Conservation (phyloP, 1,140 invertebrate species). For the Scaptomyza graminum region DNA sequence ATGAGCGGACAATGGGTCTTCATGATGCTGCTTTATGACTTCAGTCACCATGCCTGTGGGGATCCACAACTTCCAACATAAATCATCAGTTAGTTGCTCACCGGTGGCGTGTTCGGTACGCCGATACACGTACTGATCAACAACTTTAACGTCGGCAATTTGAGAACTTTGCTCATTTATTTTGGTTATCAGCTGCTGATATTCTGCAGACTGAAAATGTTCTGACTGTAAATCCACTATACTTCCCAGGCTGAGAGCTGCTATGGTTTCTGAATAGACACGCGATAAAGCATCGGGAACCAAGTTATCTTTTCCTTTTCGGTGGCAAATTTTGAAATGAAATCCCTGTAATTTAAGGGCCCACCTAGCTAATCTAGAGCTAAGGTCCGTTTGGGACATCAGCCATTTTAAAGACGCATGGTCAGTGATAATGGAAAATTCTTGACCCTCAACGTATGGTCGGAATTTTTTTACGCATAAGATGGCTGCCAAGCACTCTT, state of each 20-base stretch:
- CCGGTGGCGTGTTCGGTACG: not conserved
- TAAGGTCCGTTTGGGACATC: conserved; percentile 1
- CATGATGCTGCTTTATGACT: not conserved
- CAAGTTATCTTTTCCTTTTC: not conserved
- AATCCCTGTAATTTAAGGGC: not conserved
- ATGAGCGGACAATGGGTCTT: conserved; percentile 11
- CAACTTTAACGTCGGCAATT: not conserved
- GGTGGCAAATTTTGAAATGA: not conserved
- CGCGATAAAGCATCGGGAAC: not conserved
- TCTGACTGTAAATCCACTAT: not conserved
- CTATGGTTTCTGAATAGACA: not conserved
- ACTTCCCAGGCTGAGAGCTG: not conserved
- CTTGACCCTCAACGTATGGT: conserved; percentile 7
- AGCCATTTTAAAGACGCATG: conserved; percentile 12
- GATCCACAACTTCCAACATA: conserved; percentile 23
- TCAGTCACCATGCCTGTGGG: not conserved
- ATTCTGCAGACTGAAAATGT: not conserved
- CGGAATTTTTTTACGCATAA: not conserved
- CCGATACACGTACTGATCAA: too few species aligned
- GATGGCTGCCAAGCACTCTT: conserved; percentile 1
- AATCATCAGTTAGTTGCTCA: conserved; percentile 10
- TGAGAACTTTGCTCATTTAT: conserved; percentile 19
- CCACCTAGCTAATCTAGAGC: not conserved
- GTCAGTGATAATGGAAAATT: conserved; percentile 1
- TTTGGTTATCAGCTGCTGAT: not conserved